Percentiles rank a stretch among this genome's conserved stretches.
Evolutionary conservation across 2,888 invertebrate species (phyloP).

Genomic region (Acanthacorydalis orientalis): DNA sequence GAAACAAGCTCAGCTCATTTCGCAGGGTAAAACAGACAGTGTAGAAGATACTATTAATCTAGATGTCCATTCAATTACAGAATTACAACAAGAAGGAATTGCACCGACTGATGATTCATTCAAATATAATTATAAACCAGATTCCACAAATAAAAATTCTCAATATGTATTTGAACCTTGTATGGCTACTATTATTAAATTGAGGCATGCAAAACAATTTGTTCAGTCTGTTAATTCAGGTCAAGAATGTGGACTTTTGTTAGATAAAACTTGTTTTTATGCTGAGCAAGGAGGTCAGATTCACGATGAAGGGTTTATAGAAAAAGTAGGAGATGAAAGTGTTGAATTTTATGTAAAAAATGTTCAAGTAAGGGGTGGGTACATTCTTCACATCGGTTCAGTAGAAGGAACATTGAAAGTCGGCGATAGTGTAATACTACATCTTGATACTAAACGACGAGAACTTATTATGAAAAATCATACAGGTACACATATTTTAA

Average conservation of each 20-base stretch:
- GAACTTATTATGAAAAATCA: conserved; percentile 97
- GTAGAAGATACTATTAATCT: conserved; percentile 73
- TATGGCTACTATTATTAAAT: conserved; percentile 60
- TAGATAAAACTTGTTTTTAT: conserved; percentile 90
- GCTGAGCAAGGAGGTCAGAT: conserved; percentile 99
- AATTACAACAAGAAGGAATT: conserved; percentile 62
- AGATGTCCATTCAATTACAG: conserved; percentile 88
- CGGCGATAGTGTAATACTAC: conserved; percentile 68
- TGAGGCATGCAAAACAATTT: conserved; percentile 68
- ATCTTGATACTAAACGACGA: conserved; percentile 72
- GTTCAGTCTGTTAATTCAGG: conserved; percentile 67
- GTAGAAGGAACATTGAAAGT: conserved; percentile 65
- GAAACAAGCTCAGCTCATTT: conserved; percentile 72
- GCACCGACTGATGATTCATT: conserved; percentile 75
- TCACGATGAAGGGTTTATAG: conserved; percentile 85
- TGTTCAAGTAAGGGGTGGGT: conserved; percentile 90
- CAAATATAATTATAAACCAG: conserved; percentile 76
- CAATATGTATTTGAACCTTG: conserved; percentile 62
- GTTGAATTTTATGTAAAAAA: conserved; percentile 85
- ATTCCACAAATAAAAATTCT: conserved; percentile 43
- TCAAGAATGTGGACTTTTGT: conserved; percentile 78
- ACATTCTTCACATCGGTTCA: conserved; percentile 82
- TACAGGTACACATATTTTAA: conserved; percentile 92
- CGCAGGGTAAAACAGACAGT: conserved; percentile 71
- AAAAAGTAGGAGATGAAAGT: conserved; percentile 65